Evolutionary conservation across 2,888 invertebrate genomes (phyloP).

Genomic region (Xiphydria camelus): DNA sequence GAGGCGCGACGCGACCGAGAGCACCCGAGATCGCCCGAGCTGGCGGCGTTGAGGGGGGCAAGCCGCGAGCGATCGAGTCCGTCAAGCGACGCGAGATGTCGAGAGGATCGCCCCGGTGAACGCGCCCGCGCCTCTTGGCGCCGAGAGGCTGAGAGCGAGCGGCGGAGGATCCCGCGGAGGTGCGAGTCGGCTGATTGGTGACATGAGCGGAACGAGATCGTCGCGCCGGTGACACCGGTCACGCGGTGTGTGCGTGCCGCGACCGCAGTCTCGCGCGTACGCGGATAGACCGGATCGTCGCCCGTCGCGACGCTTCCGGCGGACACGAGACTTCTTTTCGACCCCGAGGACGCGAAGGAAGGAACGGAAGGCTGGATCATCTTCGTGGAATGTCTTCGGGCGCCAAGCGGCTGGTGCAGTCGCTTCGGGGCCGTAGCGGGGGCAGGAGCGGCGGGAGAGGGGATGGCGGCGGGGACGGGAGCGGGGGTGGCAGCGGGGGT

Average conservation of each 20-base stretch:
- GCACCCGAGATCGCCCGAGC: too few species aligned
- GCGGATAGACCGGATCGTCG: background rate
- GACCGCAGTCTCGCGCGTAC: background rate
- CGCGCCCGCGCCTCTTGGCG: too few species aligned
- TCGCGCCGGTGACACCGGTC: constrained; percentile 33
- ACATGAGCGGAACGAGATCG: constrained; percentile 11
- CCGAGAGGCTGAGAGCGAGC: too few species aligned
- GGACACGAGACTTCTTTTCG: background rate
- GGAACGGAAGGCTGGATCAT: constrained; percentile 55
- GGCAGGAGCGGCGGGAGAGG: constrained; percentile 32
- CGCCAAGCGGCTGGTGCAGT: constrained; percentile 58
- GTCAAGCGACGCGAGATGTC: too few species aligned
- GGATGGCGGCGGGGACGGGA: constrained; percentile 33
- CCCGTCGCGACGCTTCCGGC: constrained; percentile 22
- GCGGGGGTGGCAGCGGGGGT: constrained; percentile 39
- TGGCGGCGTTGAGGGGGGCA: too few species aligned
- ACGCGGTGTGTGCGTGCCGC: constrained; percentile 24
- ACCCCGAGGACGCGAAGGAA: background rate
- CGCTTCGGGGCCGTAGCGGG: constrained; percentile 54
- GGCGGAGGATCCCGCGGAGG: too few species aligned
- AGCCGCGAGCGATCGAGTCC: too few species aligned
- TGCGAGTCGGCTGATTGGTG: too few species aligned
- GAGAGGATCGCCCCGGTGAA: too few species aligned
- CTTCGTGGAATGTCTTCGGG: constrained; percentile 57
- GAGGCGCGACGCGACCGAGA: too few species aligned